Conservation (phyloP, 2,797 vertebrate species). For the Mormyrops attenuatus region DNA sequence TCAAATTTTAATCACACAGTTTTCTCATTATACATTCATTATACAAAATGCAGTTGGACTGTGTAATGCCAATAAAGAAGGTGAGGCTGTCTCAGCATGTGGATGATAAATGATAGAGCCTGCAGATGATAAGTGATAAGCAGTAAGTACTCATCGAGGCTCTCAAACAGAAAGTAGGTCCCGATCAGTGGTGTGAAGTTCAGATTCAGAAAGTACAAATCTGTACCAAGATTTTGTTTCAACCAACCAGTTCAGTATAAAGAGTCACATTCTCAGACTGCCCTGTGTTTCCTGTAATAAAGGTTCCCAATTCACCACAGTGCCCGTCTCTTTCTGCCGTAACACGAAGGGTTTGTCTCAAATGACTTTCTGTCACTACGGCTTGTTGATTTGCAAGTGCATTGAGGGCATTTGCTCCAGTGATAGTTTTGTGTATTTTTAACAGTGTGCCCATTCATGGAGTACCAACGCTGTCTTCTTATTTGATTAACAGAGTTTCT, state of each 20-base stretch:
- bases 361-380: background rate
- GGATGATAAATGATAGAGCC: background rate
- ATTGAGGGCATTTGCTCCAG: background rate
- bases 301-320: background rate
- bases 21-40: background rate
- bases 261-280: background rate
- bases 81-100: background rate
- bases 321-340: background rate
- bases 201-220: background rate
- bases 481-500: conserved; percentile 69
- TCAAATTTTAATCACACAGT: background rate
- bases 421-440: background rate
- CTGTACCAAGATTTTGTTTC: background rate
- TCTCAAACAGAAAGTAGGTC: background rate
- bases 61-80: background rate
- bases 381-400: background rate
- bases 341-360: background rate
- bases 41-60: background rate
- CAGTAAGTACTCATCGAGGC: background rate
- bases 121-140: background rate
- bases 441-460: background rate
- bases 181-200: background rate
- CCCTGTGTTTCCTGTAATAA: background rate
- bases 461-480: background rate
- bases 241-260: background rate